These are phyloP conservation scores for Apis cerana DNA, from an alignment of 1,140 invertebrate genomes.

Conservation along the genomic window DNA sequence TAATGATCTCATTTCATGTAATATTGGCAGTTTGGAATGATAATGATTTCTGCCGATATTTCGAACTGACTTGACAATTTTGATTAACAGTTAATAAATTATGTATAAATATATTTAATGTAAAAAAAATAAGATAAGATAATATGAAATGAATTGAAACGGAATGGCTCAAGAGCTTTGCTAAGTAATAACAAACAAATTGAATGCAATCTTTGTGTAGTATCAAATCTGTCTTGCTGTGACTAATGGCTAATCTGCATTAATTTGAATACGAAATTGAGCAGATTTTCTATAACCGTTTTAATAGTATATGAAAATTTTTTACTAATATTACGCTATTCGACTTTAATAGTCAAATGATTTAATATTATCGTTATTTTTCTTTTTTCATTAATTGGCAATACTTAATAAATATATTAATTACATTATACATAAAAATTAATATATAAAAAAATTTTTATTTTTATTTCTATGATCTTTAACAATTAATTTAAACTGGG, in stretches of 20 bases:
- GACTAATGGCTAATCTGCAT: not conserved
- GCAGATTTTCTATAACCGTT: not conserved
- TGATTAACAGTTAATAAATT: slow-evolving; percentile 63
- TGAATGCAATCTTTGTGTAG: not conserved
- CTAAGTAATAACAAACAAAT: slow-evolving; percentile 21
- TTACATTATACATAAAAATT: not conserved
- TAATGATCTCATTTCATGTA: slow-evolving; percentile 68
- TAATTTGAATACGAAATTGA: not conserved
- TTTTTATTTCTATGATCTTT: not conserved
- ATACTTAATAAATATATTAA: not conserved
- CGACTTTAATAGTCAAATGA: not conserved
- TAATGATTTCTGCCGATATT: slow-evolving; percentile 58
- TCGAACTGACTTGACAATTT: slow-evolving; percentile 70
- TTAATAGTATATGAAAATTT: not conserved
- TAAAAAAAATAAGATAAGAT: slow-evolving; percentile 56
- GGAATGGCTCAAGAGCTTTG: slow-evolving; percentile 44
- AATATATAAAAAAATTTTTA: not conserved
- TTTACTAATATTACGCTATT: not conserved
- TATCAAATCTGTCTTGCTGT: not conserved
- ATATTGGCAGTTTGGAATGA: slow-evolving; percentile 53
- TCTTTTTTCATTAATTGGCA: not conserved
- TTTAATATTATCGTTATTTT: not conserved
- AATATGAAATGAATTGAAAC: slow-evolving; percentile 40
- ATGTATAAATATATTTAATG: slow-evolving; percentile 61
- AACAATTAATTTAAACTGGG: not conserved